Conservation (phyloP, 2,797 vertebrate species). For the Cuniculus paca region DNA sequence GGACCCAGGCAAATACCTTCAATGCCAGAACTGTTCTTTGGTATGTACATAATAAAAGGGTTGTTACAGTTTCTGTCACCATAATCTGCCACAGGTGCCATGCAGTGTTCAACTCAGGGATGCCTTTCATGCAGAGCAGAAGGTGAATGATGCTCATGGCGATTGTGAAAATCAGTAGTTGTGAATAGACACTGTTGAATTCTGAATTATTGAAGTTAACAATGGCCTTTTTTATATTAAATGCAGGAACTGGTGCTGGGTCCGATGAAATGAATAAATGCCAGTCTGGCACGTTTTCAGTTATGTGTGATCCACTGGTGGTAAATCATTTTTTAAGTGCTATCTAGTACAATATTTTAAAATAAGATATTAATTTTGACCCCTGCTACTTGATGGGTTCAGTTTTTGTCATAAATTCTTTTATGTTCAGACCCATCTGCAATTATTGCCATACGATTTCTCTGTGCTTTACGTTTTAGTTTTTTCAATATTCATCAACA, state of each 20-base stretch:
- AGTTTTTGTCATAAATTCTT: background rate
- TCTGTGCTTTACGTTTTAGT: background rate
- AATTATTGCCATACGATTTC: background rate
- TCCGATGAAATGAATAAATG: background rate
- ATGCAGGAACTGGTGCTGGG: background rate
- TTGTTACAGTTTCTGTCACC: background rate
- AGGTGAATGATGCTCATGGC: background rate
- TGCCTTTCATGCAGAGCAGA: background rate
- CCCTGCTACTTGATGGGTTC: background rate
- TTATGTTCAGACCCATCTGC: background rate
- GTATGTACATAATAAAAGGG: background rate
- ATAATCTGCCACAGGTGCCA: background rate
- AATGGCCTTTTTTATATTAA: background rate
- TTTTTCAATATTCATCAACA: background rate
- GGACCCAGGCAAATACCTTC: background rate
- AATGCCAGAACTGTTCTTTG: background rate
- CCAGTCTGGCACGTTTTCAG: background rate
- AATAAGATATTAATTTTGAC: conserved; percentile 28
- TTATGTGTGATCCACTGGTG: background rate
- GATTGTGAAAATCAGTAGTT: background rate
- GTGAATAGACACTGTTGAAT: background rate
- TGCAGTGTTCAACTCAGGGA: fast-evolving
- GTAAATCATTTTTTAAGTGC: background rate
- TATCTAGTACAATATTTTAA: background rate
- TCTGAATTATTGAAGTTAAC: background rate